These are phyloP conservation scores for Eriosoma lanigerum DNA, from an alignment of 1,140 invertebrate species.

Conservation along the genomic window DNA sequence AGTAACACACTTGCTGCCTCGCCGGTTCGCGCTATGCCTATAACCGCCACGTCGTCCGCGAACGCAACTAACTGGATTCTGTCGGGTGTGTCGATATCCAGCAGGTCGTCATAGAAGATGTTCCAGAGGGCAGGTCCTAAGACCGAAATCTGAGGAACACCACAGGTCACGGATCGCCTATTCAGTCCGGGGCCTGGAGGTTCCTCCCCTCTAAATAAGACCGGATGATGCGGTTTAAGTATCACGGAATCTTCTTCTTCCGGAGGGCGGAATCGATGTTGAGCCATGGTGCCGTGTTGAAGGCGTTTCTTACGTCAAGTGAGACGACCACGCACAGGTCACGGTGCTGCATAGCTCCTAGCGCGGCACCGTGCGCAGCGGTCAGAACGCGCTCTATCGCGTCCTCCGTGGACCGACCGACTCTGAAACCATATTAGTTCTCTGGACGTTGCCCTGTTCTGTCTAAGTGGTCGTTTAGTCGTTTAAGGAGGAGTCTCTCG, in stretches of 20 bases:
- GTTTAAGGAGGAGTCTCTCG: background rate
- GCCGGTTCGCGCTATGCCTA: background rate
- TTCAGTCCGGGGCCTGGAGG: too few species aligned
- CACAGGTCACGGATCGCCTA: background rate
- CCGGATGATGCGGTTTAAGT: fast-evolving
- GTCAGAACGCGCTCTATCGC: background rate
- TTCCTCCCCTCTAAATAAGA: background rate
- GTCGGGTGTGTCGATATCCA: background rate
- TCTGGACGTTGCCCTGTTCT: fast-evolving
- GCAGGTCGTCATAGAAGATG: background rate
- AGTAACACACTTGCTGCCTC: background rate
- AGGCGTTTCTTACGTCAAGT: background rate
- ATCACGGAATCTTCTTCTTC: fast-evolving
- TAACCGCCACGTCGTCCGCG: slow-evolving; percentile 19
- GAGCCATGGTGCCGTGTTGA: background rate
- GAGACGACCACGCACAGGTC: background rate
- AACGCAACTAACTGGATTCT: background rate
- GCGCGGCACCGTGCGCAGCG: background rate
- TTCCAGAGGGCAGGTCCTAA: slow-evolving; percentile 33
- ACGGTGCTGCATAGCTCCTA: background rate
- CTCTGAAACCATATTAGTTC: background rate
- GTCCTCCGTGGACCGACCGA: background rate
- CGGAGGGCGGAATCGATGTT: background rate
- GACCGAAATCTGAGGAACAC: background rate
- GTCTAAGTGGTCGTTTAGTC: background rate